Evolutionary conservation across 2,888 invertebrate genomes (phyloP).

Genomic region (Oscheius sp.): DNA sequence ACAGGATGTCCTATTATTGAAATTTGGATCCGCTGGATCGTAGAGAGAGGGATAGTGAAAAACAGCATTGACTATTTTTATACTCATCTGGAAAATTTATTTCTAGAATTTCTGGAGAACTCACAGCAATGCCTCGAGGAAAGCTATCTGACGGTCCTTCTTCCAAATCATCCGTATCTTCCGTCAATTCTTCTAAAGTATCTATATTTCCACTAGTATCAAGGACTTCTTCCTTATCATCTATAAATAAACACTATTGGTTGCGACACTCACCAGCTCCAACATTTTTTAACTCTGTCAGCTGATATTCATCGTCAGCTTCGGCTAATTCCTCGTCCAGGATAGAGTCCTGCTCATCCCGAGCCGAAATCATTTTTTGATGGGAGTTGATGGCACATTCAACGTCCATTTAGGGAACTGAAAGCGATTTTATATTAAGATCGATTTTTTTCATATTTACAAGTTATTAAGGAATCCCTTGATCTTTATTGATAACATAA

Average conservation of each 20-base stretch:
- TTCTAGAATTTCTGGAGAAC: background rate
- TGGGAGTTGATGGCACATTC: conserved; percentile 3
- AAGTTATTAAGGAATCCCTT: too few relatives aligned
- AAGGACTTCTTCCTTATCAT: background rate
- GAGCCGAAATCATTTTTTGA: conserved; percentile 4
- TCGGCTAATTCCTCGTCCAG: background rate
- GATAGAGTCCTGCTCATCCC: background rate
- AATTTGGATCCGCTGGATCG: conserved; percentile 7
- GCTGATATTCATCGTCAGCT: conserved; percentile 8
- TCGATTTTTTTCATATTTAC: too few relatives aligned
- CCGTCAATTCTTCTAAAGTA: conserved; percentile 13
- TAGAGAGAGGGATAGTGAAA: conserved; percentile 11
- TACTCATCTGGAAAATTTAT: background rate
- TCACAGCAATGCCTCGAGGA: background rate
- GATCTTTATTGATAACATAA: too few relatives aligned
- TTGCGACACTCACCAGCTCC: too few relatives aligned
- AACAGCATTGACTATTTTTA: conserved; percentile 6
- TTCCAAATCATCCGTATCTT: conserved; percentile 5
- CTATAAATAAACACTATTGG: background rate
- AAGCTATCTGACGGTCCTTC: background rate
- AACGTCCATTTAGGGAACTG: background rate
- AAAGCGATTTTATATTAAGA: too few relatives aligned
- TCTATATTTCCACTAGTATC: too few relatives aligned
- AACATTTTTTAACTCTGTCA: conserved; percentile 26
- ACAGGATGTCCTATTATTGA: background rate